Conservation (phyloP, 1,140 invertebrate species). For the Euwallacea similis region DNA sequence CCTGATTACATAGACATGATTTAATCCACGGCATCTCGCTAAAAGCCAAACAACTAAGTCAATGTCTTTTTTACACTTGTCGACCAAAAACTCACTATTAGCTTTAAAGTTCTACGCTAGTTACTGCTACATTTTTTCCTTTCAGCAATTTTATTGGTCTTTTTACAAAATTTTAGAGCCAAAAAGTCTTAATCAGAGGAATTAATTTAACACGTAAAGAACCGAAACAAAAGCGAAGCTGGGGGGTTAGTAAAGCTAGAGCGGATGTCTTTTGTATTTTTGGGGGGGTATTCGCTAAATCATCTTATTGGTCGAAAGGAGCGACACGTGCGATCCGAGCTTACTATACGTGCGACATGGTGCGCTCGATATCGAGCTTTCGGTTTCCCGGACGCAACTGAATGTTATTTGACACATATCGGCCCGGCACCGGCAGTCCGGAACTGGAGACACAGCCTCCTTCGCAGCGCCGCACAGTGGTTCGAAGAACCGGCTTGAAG, state of each 20-base stretch:
- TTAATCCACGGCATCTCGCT: conserved; percentile 54
- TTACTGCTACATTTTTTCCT: background rate
- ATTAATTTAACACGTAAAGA: conserved; percentile 12
- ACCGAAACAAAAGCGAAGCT: conserved; percentile 15
- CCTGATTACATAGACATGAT: conserved; percentile 55
- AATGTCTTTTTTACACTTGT: background rate
- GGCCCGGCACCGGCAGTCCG: conserved; percentile 31
- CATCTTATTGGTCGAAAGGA: conserved; percentile 2
- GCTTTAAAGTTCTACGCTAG: background rate
- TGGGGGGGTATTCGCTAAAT: conserved; percentile 19
- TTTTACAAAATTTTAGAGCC: background rate
- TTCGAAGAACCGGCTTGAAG: background rate
- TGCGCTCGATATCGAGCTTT: conserved; percentile 34
- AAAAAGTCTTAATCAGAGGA: background rate
- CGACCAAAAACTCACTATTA: background rate
- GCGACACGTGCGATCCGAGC: conserved; percentile 21
- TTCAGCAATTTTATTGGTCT: background rate
- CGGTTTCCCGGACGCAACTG: conserved; percentile 49
- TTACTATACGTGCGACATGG: conserved; percentile 10
- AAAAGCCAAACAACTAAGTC: conserved; percentile 1
- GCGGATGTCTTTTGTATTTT: conserved; percentile 24
- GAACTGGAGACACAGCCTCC: conserved; percentile 44
- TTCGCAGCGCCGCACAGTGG: conserved; percentile 16
- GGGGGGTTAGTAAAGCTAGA: conserved; percentile 19
- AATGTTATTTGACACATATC: conserved; percentile 21